Conservation (phyloP, 2,113 vertebrate species). For the Barnardius zonarius region DNA sequence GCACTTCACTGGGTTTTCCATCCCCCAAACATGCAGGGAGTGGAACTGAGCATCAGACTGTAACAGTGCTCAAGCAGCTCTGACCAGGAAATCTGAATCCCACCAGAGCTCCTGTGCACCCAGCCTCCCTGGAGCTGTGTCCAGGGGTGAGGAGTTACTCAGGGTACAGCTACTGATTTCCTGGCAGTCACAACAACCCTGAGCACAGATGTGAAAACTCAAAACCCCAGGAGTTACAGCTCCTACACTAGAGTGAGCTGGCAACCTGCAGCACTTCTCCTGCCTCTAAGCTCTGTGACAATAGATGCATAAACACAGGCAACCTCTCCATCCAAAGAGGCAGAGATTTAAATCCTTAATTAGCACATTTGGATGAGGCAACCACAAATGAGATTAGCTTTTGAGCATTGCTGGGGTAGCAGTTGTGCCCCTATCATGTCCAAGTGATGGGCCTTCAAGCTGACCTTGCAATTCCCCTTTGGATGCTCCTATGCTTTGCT, state of each 20-base stretch:
- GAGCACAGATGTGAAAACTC: neutral
- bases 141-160: neutral
- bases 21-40: neutral
- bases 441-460: neutral
- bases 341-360: slow-evolving; percentile 37
- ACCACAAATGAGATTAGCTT: neutral
- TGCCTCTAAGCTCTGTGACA: slow-evolving; percentile 5
- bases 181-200: neutral
- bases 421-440: slow-evolving; percentile 1
- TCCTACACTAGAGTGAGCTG: neutral
- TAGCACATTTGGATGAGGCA: slow-evolving; percentile 28
- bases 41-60: neutral
- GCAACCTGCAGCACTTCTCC: slow-evolving; percentile 7
- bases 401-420: neutral
- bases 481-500: slow-evolving; percentile 26
- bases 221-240: neutral
- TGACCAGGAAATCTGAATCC: neutral
- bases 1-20: neutral
- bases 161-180: neutral
- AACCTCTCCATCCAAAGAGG: neutral
- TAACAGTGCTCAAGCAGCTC: neutral
- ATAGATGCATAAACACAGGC: neutral
- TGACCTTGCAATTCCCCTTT: slow-evolving; percentile 67
- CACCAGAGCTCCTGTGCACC: neutral
- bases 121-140: neutral